phyloP scores from a whole-genome alignment of 2,113 vertebrate genomes.

The Misgurnus anguillicaudatus region DNA sequence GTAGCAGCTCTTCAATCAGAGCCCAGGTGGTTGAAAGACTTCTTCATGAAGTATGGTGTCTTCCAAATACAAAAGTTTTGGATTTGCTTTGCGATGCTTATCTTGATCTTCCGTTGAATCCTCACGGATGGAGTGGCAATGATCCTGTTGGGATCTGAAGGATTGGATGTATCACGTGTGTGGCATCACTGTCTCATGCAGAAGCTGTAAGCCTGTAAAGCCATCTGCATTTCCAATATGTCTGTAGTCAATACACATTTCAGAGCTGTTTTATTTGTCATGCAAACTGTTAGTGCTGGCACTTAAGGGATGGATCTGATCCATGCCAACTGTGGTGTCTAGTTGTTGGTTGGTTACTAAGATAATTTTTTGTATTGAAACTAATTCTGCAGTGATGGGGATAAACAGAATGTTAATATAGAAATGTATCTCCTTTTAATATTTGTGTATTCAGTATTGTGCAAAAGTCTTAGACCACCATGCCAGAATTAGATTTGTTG shows the following conservation, averaged over 20 bases:
- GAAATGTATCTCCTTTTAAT: not conserved
- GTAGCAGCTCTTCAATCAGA: not conserved
- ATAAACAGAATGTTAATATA: not conserved
- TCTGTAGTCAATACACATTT: constrained; percentile 1
- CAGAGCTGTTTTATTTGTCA: constrained; percentile 3
- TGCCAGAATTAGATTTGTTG: too few species aligned
- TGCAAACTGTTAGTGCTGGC: constrained; percentile 5
- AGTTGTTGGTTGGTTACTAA: too few species aligned
- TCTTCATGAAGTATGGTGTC: not conserved
- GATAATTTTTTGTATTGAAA: not conserved
- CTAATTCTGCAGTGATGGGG: not conserved
- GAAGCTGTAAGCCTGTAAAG: not conserved
- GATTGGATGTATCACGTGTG: constrained; percentile 33
- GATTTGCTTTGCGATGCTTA: constrained; percentile 16
- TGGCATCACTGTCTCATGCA: constrained; percentile 20
- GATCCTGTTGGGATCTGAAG: not conserved
- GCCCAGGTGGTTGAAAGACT: not conserved
- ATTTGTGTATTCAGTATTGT: too few species aligned
- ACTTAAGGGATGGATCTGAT: not conserved
- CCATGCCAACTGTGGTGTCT: not conserved
- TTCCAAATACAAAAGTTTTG: not conserved
- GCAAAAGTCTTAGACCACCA: too few species aligned
- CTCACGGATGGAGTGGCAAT: not conserved
- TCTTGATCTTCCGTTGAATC: constrained; percentile 5
- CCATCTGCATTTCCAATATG: constrained; percentile 29